Evolutionary conservation across 2,113 vertebrate species (phyloP).

Genomic region (Catharus minimus): DNA sequence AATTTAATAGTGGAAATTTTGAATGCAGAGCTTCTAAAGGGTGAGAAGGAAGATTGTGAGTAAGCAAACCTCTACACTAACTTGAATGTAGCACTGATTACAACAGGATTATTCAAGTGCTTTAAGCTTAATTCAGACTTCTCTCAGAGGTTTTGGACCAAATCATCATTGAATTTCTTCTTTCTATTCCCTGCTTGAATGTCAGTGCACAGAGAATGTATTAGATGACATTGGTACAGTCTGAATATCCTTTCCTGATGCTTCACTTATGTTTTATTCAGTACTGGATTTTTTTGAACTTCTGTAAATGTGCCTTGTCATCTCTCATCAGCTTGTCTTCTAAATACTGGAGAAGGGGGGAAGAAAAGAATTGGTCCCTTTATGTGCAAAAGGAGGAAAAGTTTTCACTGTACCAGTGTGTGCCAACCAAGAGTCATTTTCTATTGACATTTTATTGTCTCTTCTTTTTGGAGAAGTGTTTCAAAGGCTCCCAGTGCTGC

Average conservation of each 20-base stretch:
- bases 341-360: not conserved
- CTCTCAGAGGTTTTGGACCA: not conserved
- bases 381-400: not conserved
- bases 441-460: conserved; percentile 15
- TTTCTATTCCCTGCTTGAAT: not conserved
- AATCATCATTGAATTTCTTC: not conserved
- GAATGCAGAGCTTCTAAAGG: not conserved
- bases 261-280: conserved; percentile 12
- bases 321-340: not conserved
- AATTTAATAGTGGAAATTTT: not conserved
- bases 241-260: not conserved
- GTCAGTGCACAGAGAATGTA: not conserved
- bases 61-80: not conserved
- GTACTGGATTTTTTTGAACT: not conserved
- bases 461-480: not conserved
- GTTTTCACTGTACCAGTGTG: not conserved
- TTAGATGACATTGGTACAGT: not conserved
- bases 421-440: not conserved
- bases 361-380: not conserved
- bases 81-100: not conserved
- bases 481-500: not conserved
- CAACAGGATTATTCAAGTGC: not conserved
- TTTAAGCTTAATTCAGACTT: not conserved
- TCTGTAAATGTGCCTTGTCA: not conserved
- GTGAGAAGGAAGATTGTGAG: not conserved